These are phyloP conservation scores for Dallia pectoralis DNA, from an alignment of 2,797 vertebrate species.

Conservation along the genomic window DNA sequence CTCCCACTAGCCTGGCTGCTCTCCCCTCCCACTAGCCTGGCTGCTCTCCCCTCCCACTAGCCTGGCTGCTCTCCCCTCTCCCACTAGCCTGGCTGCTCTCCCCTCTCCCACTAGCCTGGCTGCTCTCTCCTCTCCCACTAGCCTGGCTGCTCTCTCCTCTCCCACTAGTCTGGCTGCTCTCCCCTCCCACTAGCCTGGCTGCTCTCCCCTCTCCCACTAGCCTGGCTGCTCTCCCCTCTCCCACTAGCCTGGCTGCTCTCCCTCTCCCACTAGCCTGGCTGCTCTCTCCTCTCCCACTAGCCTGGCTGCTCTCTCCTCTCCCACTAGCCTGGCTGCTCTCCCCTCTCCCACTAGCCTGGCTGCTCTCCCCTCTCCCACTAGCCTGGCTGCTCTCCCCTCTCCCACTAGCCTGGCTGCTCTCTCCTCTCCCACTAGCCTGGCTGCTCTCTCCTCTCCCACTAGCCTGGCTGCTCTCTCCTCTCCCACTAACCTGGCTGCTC, in stretches of 20 bases:
- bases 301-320: not conserved
- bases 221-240: not conserved
- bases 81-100: no score
- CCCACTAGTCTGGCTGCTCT: not conserved
- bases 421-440: not conserved
- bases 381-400: not conserved
- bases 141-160: no score
- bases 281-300: not conserved
- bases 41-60: no score
- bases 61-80: no score
- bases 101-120: no score
- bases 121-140: no score
- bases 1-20: constrained; percentile 4
- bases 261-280: no score
- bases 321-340: not conserved
- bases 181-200: not conserved
- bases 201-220: not conserved
- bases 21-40: no score
- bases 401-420: no score
- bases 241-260: constrained; percentile 1
- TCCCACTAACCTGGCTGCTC: constrained; percentile 4
- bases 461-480: not conserved
- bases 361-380: constrained; percentile 1
- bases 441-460: not conserved
- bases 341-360: not conserved